Evolutionary conservation across 2,888 invertebrate genomes (phyloP), one percentile per base, ranked within the genome.

Genomic region (Stictocephala bisonia): DNA sequence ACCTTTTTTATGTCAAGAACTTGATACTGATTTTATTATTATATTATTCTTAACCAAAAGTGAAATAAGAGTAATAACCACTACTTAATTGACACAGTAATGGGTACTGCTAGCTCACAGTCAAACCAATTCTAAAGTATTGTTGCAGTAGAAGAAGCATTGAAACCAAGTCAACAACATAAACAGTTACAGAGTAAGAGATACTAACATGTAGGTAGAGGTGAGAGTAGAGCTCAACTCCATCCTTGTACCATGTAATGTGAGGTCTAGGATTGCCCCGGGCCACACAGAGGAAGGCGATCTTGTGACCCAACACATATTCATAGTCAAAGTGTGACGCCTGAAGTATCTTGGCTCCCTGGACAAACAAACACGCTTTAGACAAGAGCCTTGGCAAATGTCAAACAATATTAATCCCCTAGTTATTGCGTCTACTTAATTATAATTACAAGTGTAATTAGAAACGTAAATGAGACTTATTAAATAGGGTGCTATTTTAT

Each of bases 211-310:
- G 94, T 82, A 95, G 86, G 83, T 95, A 95, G 72, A 92, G 89
- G 86, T 96, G 96, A 27, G 93, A 91, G 81, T 94, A 95, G 82
- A 97, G 92, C 85, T 97, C 97, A 15, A 93, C 91, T 29, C 96
- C 96, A 83, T 97, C 96, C 83, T 97, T 97, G 84, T 94, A 95
- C 97, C 97, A 97, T 20, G 96, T 97, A 77, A 97, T 95, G 78
- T 94, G 93, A 0, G 97, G 97, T 51, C 95, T 86, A 0, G 97
- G 97, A 77, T 91, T 90, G 0, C 97, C 97, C 81, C 92, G 91
- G 0, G 97, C 97, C 53, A 94, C 92, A 83, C 97, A 97, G 73
- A 97, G 86, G 83, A 97, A 95, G 9, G 95, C 93, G 76, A 97
- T 95, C 86, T 97, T 97, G 83, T 97, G 96, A 0, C 97, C 97